Evolutionary conservation across 2,113 vertebrate genomes (phyloP).

Genomic region (Donacobius atricapilla): DNA sequence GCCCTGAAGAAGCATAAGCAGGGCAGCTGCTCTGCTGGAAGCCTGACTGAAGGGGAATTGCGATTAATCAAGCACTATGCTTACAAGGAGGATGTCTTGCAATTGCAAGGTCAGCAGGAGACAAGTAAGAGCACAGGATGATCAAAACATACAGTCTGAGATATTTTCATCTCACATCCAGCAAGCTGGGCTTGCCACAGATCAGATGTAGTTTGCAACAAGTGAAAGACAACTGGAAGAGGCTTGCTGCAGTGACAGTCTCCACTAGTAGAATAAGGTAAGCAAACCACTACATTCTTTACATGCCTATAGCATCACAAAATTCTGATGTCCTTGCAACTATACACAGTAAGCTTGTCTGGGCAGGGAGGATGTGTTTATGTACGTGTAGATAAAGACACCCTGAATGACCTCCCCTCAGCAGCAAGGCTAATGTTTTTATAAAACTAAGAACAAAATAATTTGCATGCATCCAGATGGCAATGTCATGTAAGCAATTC

Average conservation of each 20-base stretch:
- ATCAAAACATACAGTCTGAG: not conserved
- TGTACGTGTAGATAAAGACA: not conserved
- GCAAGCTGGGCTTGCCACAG: not conserved
- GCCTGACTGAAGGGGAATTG: not conserved
- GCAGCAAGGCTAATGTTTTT: conserved; percentile 5
- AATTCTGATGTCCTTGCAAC: not conserved
- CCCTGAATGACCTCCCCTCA: not conserved
- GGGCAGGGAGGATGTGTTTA: not conserved
- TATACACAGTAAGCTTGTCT: not conserved
- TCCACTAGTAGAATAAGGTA: not conserved
- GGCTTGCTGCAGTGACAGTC: not conserved
- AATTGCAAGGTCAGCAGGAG: not conserved
- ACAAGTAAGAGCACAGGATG: not conserved
- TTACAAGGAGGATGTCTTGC: not conserved
- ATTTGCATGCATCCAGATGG: conserved; percentile 55
- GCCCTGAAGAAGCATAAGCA: not conserved
- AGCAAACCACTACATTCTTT: not conserved
- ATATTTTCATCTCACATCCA: not conserved
- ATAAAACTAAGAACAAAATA: conserved; percentile 38
- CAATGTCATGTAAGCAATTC: conserved; percentile 45
- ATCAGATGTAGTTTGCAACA: not conserved
- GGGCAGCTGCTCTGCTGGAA: not conserved
- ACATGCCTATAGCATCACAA: not conserved
- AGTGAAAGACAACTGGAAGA: not conserved
- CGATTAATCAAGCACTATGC: not conserved